A percentile compares a stretch with the other conserved stretches of the same genome.
Evolutionary conservation across 2,113 vertebrate species (phyloP).

Genomic region (Sakesphorus luctuosus): DNA sequence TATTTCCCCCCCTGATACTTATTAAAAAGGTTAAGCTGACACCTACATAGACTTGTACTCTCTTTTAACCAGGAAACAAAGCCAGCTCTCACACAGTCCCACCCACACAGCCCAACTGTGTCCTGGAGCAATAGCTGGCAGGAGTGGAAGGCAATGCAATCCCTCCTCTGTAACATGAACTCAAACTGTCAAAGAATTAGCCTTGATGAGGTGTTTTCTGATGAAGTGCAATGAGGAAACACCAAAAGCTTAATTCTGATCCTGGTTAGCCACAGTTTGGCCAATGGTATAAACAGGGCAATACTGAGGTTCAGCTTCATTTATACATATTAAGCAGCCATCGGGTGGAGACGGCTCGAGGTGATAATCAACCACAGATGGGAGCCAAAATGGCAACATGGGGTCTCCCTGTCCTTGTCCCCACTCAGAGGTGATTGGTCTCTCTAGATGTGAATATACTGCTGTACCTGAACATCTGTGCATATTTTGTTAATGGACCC

Average conservation of each 20-base stretch:
- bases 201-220: neutral
- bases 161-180: neutral
- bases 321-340: neutral
- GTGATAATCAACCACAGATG: neutral
- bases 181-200: neutral
- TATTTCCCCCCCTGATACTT: neutral
- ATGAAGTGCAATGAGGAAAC: neutral
- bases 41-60: rapidly evolving
- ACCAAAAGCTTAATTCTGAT: neutral
- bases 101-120: neutral
- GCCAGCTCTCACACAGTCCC: neutral
- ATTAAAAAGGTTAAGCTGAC: neutral
- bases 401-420: neutral
- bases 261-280: neutral
- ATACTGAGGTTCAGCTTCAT: neutral
- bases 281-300: neutral
- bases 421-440: neutral
- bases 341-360: rapidly evolving
- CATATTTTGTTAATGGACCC: neutral
- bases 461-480: neutral
- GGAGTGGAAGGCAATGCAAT: neutral
- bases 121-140: neutral
- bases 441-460: neutral
- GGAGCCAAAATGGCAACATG: neutral
- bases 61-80: neutral